Evolutionary conservation across 2,888 invertebrate genomes (phyloP), one percentile per base, ranked within the genome.

Genomic region (Entomobrya multifasciata): DNA sequence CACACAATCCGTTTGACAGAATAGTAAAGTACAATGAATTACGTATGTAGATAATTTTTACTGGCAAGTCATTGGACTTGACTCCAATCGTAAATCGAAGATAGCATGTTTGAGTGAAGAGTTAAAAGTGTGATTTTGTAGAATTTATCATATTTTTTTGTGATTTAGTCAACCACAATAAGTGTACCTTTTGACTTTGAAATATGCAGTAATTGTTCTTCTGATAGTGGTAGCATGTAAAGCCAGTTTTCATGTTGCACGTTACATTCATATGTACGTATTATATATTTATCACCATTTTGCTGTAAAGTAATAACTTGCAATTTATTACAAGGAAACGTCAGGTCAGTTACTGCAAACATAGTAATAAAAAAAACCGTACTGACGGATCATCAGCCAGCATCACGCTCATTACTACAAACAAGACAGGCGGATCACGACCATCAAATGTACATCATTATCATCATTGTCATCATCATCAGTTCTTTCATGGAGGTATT

Each of bases 291-390:
- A 76, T 76, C 55, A 76, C 76, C 55, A 4, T 27, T 0, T 13
- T 20, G n/a, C 15, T 36, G 20, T 76, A 76, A 52, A 55, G 30
- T 36, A 76, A 76, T 76, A 76, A 76, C 27, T 49, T 65, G 67
- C 65, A 79, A 79, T 79, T 79, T 79, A 49, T 79, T 77, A 77
- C 57, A 49, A 79, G 79, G 79, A 79, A 79, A 79, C 65, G 79
- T 79, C 79, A 79, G 79, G 79, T 79, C 79, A 79, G 79, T 79
- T 79, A 52, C 41, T 60, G 65, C 49, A 49, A 17, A 49, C n/a
- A 52, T 27, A 44, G 20, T 20, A 65, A 72, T 49, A 72, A 72
- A 72, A 60, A 49, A 47, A 72, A 47, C 70, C 15, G 70, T 49
- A 49, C 27, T 36, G 36, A 36, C 36, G 44, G 49, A 72, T 72